Evolutionary conservation across 2,113 vertebrate species (phyloP), one percentile per base, ranked within the genome.

Genomic region (Proterorhinus semilunaris): DNA sequence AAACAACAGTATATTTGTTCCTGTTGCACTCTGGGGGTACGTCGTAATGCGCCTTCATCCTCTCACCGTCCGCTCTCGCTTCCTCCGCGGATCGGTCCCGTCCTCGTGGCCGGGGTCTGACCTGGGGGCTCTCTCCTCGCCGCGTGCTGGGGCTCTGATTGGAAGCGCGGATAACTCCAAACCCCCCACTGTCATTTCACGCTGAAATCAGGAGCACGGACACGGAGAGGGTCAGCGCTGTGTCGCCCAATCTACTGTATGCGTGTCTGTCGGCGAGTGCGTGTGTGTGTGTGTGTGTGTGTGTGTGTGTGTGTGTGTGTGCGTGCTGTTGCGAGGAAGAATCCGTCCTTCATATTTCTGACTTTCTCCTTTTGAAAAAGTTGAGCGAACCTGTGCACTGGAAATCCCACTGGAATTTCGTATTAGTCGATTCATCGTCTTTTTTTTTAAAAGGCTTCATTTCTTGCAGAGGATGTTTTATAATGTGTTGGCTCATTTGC

Each of bases 101-200:
- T 65, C 47, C 62, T 70, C 72, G 1, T 76, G 68, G 78, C 52
- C 75, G 77, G 75, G 69, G 68, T 80, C 71, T 87, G 81, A 88
- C 87, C 86, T 67, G 66, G 71, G 74, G 80, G 71, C 70, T 82
- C 82, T 74, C 66, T 81, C 64, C 81, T 68, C 74, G 50, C 72
- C 58, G 75, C 83, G 4, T 83, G 83, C 85, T 87, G 85, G 72
- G 85, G 62, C 76, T 88, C 78, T 88, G 88, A 88, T 86, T 88
- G 82, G 82, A 83, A 83, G 74, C 71, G 74, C 55, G 79, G 79
- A 81, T 78, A 84, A 65, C 75, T 72, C 46, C 70, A 63, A 71
- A 72, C 68, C 79, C 71, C 85, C 84, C 61, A 79, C 74, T 6
- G 69, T 74, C 71, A 64, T 66, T 76, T 66, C n/a, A 10, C 74